A percentile compares a stretch with the other conserved stretches of the same genome.
These are phyloP conservation scores for Octopus sinensis DNA, from an alignment of 1,140 invertebrate species.

Conservation along the genomic window DNA sequence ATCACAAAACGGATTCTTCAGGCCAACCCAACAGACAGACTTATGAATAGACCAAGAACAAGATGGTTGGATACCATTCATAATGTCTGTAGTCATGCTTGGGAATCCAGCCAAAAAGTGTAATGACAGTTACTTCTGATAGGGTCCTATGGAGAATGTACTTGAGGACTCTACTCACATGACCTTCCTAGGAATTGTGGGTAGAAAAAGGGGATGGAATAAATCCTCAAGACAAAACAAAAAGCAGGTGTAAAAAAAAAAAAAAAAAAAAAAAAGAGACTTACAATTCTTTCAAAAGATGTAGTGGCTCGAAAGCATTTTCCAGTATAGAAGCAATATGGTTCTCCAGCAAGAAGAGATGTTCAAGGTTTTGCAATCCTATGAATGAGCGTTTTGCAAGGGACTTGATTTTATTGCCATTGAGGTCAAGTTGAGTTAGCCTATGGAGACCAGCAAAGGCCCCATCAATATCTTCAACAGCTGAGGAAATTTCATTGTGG, in stretches of 20 bases:
- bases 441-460: slow-evolving; percentile 74
- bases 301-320: slow-evolving; percentile 41
- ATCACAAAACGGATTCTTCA: no score
- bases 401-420: slow-evolving; percentile 80
- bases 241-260: not conserved
- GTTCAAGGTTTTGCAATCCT: slow-evolving; percentile 57
- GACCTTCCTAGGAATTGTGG: not conserved
- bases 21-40: no score
- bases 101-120: no score
- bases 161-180: no score
- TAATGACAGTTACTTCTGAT: no score
- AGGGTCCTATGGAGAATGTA: no score
- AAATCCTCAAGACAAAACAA: not conserved
- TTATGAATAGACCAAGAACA: no score
- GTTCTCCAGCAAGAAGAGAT: slow-evolving; percentile 39
- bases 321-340: slow-evolving; percentile 41
- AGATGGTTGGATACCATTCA: no score
- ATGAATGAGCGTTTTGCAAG: slow-evolving; percentile 79
- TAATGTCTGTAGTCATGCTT: no score
- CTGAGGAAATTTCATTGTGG: slow-evolving; percentile 83
- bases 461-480: slow-evolving; percentile 80
- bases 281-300: slow-evolving; percentile 53
- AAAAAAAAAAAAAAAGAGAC: not conserved
- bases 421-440: slow-evolving; percentile 71
- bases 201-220: not conserved